These are phyloP conservation scores for Pogona vitticeps DNA, from an alignment of 2,113 vertebrate species.

Conservation along the genomic window DNA sequence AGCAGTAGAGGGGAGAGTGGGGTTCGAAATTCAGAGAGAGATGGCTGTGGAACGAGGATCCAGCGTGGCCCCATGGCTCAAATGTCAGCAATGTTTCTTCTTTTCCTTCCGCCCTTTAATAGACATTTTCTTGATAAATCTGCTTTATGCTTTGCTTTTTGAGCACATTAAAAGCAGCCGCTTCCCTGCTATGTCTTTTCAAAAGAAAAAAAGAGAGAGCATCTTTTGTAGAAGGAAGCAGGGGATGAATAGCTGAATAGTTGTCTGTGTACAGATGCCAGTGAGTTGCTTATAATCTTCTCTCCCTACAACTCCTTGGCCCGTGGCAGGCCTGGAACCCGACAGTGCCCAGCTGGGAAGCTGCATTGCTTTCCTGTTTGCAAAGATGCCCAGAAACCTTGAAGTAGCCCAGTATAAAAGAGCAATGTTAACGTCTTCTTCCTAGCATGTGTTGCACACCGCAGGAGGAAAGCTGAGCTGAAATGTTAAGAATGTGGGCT, in stretches of 20 bases:
- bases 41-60: too few species aligned
- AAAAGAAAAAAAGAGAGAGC: neutral
- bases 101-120: slow-evolving; percentile 48
- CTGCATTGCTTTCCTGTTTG: neutral
- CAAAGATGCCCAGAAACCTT: slow-evolving; percentile 7
- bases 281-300: slow-evolving; percentile 50
- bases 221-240: neutral
- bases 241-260: neutral
- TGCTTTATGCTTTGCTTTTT: too few species aligned
- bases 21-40: too few species aligned
- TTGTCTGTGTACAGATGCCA: slow-evolving; percentile 58
- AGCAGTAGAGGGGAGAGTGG: too few species aligned
- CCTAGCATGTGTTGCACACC: rapidly evolving
- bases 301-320: slow-evolving; percentile 51
- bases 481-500: neutral
- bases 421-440: rapidly evolving
- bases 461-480: neutral
- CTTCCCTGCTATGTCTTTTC: slow-evolving; percentile 27
- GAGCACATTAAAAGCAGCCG: too few species aligned
- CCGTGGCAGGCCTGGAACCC: slow-evolving; percentile 19
- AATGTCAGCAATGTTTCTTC: neutral
- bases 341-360: slow-evolving; percentile 48
- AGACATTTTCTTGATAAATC: neutral
- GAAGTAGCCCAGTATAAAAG: neutral
- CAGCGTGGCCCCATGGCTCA: neutral